These are phyloP conservation scores for Limnephilus lunatus DNA, from an alignment of 2,888 invertebrate genomes.

Conservation along the genomic window DNA sequence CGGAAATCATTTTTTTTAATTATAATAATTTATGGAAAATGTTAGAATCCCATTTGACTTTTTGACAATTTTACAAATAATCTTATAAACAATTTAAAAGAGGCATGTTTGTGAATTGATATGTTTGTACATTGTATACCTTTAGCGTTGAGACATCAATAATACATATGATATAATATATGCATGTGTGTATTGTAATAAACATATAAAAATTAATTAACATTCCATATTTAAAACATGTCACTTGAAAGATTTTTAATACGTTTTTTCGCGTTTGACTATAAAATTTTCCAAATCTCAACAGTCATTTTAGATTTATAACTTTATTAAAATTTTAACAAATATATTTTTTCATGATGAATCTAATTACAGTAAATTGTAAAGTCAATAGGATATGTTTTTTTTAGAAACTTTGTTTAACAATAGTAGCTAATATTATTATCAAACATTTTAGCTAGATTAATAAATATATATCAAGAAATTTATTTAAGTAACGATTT, in stretches of 20 bases:
- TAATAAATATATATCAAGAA: background rate
- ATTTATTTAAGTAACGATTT: background rate
- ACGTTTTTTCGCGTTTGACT: background rate
- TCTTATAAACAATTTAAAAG: background rate
- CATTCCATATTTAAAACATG: background rate
- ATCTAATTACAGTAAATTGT: background rate
- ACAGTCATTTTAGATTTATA: background rate
- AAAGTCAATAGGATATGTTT: background rate
- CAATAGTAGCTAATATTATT: background rate
- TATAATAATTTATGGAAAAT: background rate
- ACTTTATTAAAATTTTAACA: background rate
- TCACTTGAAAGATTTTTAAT: background rate
- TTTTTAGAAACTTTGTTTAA: background rate
- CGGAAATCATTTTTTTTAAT: background rate
- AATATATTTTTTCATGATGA: background rate
- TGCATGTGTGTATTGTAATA: background rate
- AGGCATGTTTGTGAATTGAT: background rate
- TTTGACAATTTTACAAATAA: background rate
- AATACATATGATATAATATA: background rate
- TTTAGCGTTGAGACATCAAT: background rate
- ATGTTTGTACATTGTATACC: background rate
- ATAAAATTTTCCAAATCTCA: background rate
- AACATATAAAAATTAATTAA: background rate
- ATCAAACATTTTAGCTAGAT: background rate
- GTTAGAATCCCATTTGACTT: background rate